Conservation (phyloP, 2,797 vertebrate species). For the Hemitrygon akajei region DNA sequence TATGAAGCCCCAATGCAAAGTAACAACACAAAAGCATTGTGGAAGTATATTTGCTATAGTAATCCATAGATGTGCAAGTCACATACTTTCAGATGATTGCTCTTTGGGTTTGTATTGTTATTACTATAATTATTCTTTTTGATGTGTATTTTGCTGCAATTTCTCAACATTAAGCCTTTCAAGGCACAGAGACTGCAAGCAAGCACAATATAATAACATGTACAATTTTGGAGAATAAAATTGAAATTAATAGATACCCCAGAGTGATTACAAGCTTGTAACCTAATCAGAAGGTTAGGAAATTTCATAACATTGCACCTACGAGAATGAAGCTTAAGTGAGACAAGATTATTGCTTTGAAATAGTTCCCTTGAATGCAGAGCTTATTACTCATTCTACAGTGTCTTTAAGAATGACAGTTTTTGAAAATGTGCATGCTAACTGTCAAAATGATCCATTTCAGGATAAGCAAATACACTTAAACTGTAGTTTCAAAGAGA, state of each 20-base stretch:
- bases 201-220: not conserved
- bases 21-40: not conserved
- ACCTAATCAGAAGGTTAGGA: not conserved
- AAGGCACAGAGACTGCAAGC: not conserved
- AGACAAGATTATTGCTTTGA: not conserved
- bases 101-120: not conserved
- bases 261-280: not conserved
- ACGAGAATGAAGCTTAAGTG: not conserved
- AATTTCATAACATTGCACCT: not conserved
- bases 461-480: not conserved
- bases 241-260: not conserved
- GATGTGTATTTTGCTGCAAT: not conserved
- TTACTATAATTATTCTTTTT: not conserved
- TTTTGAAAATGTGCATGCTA: not conserved
- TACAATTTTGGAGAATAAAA: not conserved
- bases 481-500: not conserved
- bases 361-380: not conserved
- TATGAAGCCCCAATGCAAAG: no score
- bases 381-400: not conserved
- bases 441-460: conserved; percentile 22
- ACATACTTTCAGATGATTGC: not conserved
- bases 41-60: not conserved
- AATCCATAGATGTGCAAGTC: not conserved
- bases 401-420: not conserved
- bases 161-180: not conserved